Conservation (phyloP, 2,797 vertebrate genomes). For the Chaetodon trifasciatus region DNA sequence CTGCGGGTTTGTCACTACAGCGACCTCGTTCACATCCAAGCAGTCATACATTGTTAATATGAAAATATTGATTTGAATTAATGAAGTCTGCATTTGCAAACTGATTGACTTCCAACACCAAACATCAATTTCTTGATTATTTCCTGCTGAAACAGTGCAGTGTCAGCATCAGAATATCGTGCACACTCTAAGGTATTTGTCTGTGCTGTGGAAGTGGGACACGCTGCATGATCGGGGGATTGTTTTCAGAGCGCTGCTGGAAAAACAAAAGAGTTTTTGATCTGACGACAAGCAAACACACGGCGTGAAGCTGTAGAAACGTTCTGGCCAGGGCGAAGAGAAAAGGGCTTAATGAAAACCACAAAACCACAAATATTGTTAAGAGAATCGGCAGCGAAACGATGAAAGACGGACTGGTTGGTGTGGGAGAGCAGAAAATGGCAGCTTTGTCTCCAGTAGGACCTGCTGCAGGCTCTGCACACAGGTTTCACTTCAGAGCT, state of each 20-base stretch:
- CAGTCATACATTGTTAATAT: background rate
- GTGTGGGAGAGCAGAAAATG: background rate
- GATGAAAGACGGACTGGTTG: background rate
- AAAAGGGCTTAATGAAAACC: background rate
- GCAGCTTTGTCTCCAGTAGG: too few species aligned
- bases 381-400: background rate
- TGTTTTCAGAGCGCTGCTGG: conserved; percentile 4
- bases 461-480: background rate
- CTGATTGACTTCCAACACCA: background rate
- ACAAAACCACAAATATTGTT: background rate
- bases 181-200: background rate
- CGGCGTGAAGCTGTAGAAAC: background rate
- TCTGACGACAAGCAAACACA: conserved; percentile 1
- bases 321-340: background rate
- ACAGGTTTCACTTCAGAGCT: background rate
- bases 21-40: background rate
- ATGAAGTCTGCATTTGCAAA: background rate
- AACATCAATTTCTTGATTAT: background rate
- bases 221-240: background rate
- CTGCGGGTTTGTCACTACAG: too few species aligned
- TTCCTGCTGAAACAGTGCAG: background rate
- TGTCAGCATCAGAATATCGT: background rate
- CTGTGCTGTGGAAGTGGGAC: conserved; percentile 6
- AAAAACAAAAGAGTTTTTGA: conserved; percentile 5
- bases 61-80: background rate